Evolutionary conservation across 2,797 vertebrate species (phyloP).

Genomic region (Sebastes alutus): DNA sequence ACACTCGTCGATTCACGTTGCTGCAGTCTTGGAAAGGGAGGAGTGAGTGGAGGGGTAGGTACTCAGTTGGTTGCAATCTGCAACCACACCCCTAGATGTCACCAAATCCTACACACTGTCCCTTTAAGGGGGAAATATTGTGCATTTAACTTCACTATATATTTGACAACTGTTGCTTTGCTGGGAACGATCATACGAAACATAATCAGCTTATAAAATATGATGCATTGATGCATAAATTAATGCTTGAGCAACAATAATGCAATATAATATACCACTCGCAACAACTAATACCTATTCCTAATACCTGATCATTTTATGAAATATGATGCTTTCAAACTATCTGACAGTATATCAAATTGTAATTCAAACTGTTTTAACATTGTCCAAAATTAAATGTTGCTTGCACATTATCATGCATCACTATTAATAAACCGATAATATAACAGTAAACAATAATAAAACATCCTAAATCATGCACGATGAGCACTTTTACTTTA

Average conservation of each 20-base stretch:
- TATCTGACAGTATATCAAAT: not conserved
- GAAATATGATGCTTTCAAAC: not conserved
- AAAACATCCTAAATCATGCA: not conserved
- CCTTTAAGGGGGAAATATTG: not conserved
- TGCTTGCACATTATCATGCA: not conserved
- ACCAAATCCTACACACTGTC: fast-evolving
- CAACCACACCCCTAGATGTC: too few species aligned
- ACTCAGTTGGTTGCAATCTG: too few species aligned
- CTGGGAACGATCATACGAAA: not conserved
- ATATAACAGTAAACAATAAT: not conserved
- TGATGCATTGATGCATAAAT: not conserved
- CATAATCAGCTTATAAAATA: not conserved
- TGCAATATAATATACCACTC: not conserved
- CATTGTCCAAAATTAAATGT: not conserved
- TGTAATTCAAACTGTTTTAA: not conserved
- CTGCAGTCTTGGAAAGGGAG: too few species aligned
- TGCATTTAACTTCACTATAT: not conserved
- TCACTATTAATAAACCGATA: not conserved
- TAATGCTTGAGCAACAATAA: not conserved
- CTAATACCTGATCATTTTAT: not conserved
- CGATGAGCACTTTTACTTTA: not conserved
- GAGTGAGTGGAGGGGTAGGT: too few species aligned
- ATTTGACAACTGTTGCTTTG: not conserved
- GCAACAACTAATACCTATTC: not conserved
- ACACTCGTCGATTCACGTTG: too few species aligned